Evolutionary conservation across 2,888 invertebrate genomes (phyloP).

Genomic region (Coelinius sp.): DNA sequence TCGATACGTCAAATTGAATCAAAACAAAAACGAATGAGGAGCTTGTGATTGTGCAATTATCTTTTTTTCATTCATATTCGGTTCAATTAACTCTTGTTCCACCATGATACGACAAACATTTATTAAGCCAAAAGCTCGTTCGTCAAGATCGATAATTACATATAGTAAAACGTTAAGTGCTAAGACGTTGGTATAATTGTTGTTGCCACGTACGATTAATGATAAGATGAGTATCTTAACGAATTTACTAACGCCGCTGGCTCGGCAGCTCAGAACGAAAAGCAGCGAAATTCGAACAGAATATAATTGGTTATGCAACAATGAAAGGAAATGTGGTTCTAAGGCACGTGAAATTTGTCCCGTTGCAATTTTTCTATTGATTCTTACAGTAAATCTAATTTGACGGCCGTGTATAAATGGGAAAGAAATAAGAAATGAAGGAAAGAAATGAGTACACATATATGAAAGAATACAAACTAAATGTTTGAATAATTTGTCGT

Average conservation of each 20-base stretch:
- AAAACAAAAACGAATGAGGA: background rate
- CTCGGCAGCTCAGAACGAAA: background rate
- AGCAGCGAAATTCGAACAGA: background rate
- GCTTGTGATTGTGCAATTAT: background rate
- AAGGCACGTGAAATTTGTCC: background rate
- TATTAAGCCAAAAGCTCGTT: background rate
- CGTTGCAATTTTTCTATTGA: background rate
- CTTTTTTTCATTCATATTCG: background rate
- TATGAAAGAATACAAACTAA: background rate
- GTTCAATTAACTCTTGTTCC: background rate
- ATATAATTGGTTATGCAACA: background rate
- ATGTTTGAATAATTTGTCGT: conserved; percentile 7
- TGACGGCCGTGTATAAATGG: background rate
- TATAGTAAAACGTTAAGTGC: background rate
- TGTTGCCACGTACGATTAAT: conserved; percentile 20
- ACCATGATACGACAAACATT: background rate
- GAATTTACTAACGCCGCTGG: conserved; percentile 15
- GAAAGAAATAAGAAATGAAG: background rate
- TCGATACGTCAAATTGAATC: background rate
- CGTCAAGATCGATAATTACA: background rate
- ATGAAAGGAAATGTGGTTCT: background rate
- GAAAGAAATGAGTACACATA: background rate
- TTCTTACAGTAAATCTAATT: background rate
- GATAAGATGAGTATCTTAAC: background rate
- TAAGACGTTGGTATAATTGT: conserved; percentile 4